Conservation (phyloP, 2,888 invertebrate species). For the Schizaphis graminum region DNA sequence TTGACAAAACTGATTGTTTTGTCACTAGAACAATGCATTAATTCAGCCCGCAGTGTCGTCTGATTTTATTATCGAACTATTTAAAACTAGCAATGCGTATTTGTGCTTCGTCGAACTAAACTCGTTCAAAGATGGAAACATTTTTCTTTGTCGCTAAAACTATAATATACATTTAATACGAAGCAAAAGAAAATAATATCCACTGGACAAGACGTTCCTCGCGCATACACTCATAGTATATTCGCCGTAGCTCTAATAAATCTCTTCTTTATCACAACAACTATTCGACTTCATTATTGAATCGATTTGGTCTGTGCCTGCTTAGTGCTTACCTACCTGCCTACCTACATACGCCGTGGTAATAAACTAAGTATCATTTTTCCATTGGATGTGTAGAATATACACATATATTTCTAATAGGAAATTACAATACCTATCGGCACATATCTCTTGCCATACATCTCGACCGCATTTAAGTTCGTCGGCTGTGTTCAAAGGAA, state of each 20-base stretch:
- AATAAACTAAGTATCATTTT: constrained; percentile 43
- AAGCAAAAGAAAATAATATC: background rate
- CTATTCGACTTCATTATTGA: constrained; percentile 30
- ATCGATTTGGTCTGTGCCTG: constrained; percentile 20
- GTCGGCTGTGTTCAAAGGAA: constrained; percentile 29
- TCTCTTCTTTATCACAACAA: constrained; percentile 40
- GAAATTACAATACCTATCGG: constrained; percentile 21
- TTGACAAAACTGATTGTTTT: constrained; percentile 52
- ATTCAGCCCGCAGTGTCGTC: background rate
- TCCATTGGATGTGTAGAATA: background rate
- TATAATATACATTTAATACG: background rate
- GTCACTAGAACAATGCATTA: constrained; percentile 49
- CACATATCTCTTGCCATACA: background rate
- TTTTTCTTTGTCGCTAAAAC: constrained; percentile 41
- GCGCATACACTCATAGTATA: background rate
- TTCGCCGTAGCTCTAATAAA: constrained; percentile 25
- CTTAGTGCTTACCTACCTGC: background rate
- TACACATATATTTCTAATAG: constrained; percentile 19
- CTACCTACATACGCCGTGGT: background rate
- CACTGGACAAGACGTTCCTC: constrained; percentile 6
- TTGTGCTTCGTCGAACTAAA: background rate
- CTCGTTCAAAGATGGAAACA: constrained; percentile 33
- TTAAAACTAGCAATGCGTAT: constrained; percentile 19
- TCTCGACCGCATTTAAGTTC: constrained; percentile 29
- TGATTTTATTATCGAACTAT: constrained; percentile 47